Base-by-base conservation (phyloP, 35 echinoderm and acorn worm species). In the Apostichopus parvimensis region DNA sequence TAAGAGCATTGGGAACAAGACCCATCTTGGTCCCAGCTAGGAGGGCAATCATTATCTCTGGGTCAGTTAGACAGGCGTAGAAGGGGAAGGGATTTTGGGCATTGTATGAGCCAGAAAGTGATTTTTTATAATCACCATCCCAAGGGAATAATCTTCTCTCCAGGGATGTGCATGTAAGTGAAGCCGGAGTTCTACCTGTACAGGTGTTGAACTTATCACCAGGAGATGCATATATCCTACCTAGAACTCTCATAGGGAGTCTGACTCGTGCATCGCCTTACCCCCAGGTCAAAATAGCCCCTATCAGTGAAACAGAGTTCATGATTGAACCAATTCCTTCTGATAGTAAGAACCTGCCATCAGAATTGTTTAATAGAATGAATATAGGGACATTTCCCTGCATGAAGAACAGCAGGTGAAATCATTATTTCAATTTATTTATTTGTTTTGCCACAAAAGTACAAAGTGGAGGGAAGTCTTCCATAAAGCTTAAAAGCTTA, bases 51-150 rank as follows among this genome's bases (percentile, higher is more conserved):
- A 55, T 55, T 0, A 83, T 83, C 17, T 83, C 56, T 15, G 80
- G 80, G 13, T 83, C 55, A 83, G 52, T 28, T 10, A 56, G 80
- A 83, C 80, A 83, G 15, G 80, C 80, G 4, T 2, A 83, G 17
- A 83, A 58, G 18, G 80, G 80, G 12, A 18, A 15, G 0, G 56
- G 18, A 8, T 83, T 55, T 83, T 10, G 56, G 53, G 80, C 53
- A 11, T 56, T 83, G 4, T 83, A 83, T 83, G 53, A 83, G 56
- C 80, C 80, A 6, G 28, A 21, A 20, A 21, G 5, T 55, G 56
- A 56, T 83, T 83, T 10, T 28, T 83, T 83, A 83, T 83, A 53
- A 56, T 55, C 80, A 83, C 53, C 80, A 5, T 26, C 25, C 26
- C 12, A 80, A 8, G 17, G 78, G 78, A 18, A 75, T 75, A 0